Evolutionary conservation across 2,888 invertebrate genomes (phyloP).

Genomic region (Autographa pulchrina): DNA sequence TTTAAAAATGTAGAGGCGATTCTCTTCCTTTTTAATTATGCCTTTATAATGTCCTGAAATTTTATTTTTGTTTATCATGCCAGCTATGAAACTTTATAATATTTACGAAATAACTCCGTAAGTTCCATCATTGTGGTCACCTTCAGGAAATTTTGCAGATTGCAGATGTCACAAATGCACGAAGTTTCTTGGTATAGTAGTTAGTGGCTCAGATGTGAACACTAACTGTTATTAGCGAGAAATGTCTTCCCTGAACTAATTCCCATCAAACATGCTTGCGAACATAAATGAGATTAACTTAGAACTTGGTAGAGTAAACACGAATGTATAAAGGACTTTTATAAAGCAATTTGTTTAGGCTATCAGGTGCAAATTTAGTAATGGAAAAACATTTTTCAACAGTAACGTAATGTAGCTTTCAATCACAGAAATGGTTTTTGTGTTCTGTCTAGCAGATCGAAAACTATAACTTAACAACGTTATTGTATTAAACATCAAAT

Average conservation of each 20-base stretch:
- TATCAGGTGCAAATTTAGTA: too few species aligned
- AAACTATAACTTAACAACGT: too few species aligned
- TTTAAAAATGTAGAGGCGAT: too few species aligned
- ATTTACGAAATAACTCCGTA: background rate
- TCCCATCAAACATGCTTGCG: constrained; percentile 1
- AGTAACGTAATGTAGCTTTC: too few species aligned
- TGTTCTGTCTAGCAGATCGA: too few species aligned
- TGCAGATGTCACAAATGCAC: constrained; percentile 1
- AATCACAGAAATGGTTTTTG: too few species aligned
- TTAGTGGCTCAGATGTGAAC: background rate
- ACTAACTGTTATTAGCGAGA: constrained; percentile 4
- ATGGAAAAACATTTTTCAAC: too few species aligned
- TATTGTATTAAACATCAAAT: too few species aligned
- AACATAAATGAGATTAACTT: background rate
- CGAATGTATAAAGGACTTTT: background rate
- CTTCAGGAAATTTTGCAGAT: background rate
- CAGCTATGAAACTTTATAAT: background rate
- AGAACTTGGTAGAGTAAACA: background rate
- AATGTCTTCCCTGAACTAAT: constrained; percentile 3
- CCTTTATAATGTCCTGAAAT: too few species aligned
- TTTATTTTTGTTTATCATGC: too few species aligned
- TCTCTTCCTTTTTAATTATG: too few species aligned
- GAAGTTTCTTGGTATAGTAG: background rate
- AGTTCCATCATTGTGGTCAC: background rate
- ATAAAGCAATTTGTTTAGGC: too few species aligned